These are phyloP conservation scores for Dioctria linearis DNA, from an alignment of 2,888 invertebrate genomes.

Conservation along the genomic window DNA sequence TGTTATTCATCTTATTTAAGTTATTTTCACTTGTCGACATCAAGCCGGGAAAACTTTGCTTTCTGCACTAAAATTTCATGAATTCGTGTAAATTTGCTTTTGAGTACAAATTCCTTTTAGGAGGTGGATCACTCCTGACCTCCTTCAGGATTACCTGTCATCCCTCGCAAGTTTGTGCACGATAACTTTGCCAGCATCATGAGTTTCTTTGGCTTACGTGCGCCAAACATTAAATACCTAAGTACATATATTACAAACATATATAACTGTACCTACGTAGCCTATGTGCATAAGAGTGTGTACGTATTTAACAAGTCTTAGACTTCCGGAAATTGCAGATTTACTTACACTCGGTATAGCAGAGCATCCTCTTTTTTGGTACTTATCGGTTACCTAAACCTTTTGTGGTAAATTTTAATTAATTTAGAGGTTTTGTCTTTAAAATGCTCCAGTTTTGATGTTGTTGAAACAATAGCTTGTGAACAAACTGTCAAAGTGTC, in stretches of 20 bases:
- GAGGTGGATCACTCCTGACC: slow-evolving; percentile 34
- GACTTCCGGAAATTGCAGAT: no score
- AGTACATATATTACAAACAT: no score
- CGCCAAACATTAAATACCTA: background rate
- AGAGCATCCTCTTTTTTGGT: background rate
- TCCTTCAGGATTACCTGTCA: slow-evolving; percentile 34
- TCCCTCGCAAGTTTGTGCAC: slow-evolving; percentile 11
- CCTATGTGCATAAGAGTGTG: no score
- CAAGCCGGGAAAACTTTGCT: slow-evolving; percentile 20
- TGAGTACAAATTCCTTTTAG: slow-evolving; percentile 32
- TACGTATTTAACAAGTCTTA: no score
- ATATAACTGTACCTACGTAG: no score
- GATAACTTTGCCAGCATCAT: background rate
- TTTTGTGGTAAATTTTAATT: slow-evolving; percentile 29
- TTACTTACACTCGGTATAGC: no score
- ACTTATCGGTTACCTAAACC: background rate
- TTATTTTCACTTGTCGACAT: slow-evolving; percentile 34
- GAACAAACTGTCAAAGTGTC: no score
- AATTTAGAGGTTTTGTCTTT: slow-evolving; percentile 11
- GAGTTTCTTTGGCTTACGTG: background rate
- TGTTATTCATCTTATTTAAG: slow-evolving; percentile 49
- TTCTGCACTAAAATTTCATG: slow-evolving; percentile 38
- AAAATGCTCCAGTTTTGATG: background rate
- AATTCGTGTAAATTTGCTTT: slow-evolving; percentile 48
- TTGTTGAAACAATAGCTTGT: background rate